phyloP scores from a whole-genome alignment of 2,888 invertebrate genomes.

The Helicoverpa assulta region DNA sequence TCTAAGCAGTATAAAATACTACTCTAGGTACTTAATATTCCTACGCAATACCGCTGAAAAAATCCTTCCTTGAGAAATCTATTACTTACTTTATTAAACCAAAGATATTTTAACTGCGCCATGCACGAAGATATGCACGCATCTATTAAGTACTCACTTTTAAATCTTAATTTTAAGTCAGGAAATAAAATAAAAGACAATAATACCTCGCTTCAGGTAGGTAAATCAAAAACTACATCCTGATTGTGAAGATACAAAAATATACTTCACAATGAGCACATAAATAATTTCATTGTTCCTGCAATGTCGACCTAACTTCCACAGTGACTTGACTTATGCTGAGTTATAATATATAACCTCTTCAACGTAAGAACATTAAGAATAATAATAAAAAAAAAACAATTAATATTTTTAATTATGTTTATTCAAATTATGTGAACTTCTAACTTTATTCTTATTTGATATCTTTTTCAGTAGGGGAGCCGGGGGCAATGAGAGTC shows the following conservation, averaged over 20 bases:
- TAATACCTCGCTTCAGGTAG: background rate
- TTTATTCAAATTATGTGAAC: background rate
- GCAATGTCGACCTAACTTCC: constrained; percentile 23
- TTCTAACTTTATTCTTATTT: too few species aligned
- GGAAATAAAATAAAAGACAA: background rate
- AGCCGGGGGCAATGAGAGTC: too few species aligned
- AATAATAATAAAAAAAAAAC: constrained; percentile 1
- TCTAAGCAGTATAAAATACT: too few species aligned
- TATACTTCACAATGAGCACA: constrained; percentile 40
- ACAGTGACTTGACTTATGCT: constrained; percentile 44
- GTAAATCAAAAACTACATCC: constrained; percentile 12
- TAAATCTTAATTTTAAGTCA: too few species aligned
- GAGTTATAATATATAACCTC: constrained; percentile 39
- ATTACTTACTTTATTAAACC: too few species aligned
- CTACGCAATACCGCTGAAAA: too few species aligned
- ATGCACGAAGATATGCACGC: too few species aligned
- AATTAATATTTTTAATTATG: background rate
- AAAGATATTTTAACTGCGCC: too few species aligned
- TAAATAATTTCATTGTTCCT: constrained; percentile 43
- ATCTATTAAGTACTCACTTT: too few species aligned
- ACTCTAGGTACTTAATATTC: too few species aligned
- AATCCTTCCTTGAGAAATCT: too few species aligned
- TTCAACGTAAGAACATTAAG: constrained; percentile 10
- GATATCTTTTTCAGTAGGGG: background rate
- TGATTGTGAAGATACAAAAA: constrained; percentile 9